Percentiles rank a stretch among this genome's conserved stretches.
Conservation (phyloP, 2,888 invertebrate species). For the Heliconius sara region DNA sequence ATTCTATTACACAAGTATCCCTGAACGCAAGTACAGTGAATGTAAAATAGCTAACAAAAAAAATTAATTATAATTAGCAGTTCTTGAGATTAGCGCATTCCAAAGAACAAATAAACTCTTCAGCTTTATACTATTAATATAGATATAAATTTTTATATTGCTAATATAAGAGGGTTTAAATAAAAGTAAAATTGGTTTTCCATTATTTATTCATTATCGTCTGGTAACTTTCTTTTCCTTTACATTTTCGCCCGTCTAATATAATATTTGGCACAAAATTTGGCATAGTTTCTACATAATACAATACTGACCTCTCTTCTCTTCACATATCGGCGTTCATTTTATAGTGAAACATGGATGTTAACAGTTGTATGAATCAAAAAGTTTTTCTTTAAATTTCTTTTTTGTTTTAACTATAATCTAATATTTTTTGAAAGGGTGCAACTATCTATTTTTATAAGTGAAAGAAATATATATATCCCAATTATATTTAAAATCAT, state of each 20-base stretch:
- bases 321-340: constrained; percentile 37
- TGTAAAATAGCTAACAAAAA: no score
- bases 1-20: no score
- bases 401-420: neutral
- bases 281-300: constrained; percentile 61
- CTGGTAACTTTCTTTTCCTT: constrained; percentile 60
- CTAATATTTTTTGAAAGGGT: no score
- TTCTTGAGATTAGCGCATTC: no score
- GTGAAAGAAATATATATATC: no score
- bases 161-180: constrained; percentile 29
- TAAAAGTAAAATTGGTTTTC: constrained; percentile 58
- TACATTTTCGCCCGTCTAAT: constrained; percentile 52
- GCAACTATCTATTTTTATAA: no score
- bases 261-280: constrained; percentile 73
- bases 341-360: constrained; percentile 41
- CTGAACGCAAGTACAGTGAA: no score
- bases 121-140: no score
- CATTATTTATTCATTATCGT: constrained; percentile 74
- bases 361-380: constrained; percentile 37
- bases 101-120: no score
- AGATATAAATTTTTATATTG: neutral
- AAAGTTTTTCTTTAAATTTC: neutral
- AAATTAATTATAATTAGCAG: no score
- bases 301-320: constrained; percentile 49
- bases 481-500: neutral